Base-by-base conservation (phyloP, 2,888 invertebrate genomes). In the Tetranychus piercei region DNA sequence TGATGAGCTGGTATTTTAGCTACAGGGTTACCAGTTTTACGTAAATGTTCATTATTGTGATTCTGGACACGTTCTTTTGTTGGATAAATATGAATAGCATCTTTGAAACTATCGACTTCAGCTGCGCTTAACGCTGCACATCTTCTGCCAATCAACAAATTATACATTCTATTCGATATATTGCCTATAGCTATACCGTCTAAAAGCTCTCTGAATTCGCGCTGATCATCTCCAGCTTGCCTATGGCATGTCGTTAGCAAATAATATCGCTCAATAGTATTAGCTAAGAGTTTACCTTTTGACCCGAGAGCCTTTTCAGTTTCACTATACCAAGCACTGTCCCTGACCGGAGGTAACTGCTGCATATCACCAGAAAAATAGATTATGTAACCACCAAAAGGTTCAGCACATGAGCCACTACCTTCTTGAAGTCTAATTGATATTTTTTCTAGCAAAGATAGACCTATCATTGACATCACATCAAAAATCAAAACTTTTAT, bases 381-480 rank as follows among this genome's bases (percentile, higher is more conserved):
- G 1, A 73, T 1, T 8, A 18, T 6, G 6, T 44, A 43, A 1
- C 73, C 73, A 1, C 73, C 73, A 65, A 73, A 73, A 0, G 15
- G 15, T 7, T 44, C 55, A 1, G 71, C 66, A 43, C 1, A 18
- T 20, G 7, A 44, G 6, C 18, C 6, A 1, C 1, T 71, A 1
- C 18, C 18, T 73, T 73, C 73, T 1, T 22, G 70, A 69, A 34
- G 44, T 0, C 73, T 11, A 1, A 1, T 5, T 0, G 20, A n/a
- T 7, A 73, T 64, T 9, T 73, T 6, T 0, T 1, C 43, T 8
- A 69, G 6, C 15, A 73, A 7, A 0, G 7, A 5, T 0, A 18
- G 6, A 18, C 73, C 73, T 6, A 73, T n/a, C 73, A 73, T 73
- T 1, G 73, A 73, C 43, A 73, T 44, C 1, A 69, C 73, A 8